A percentile compares a stretch with the other conserved stretches of the same genome.
These are phyloP conservation scores for Pampusana beccarii DNA, from an alignment of 2,113 vertebrate species.

Conservation along the genomic window DNA sequence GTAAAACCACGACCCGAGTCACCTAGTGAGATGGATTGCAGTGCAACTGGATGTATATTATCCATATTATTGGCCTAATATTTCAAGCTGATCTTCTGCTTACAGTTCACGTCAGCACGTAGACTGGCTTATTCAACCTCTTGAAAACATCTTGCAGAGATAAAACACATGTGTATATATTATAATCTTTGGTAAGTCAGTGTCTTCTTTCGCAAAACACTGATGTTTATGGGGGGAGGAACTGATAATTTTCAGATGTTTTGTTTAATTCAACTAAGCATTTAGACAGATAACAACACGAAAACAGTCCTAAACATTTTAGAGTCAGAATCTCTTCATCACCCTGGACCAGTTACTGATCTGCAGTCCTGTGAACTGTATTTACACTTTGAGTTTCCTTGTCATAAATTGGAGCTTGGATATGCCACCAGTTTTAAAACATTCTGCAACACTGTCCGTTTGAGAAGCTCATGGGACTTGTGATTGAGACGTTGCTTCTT, in stretches of 20 bases:
- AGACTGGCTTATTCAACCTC: constrained; percentile 70
- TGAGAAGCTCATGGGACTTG: not conserved
- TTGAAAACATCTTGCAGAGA: constrained; percentile 75
- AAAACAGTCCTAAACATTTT: constrained; percentile 32
- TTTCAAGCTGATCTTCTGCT: constrained; percentile 75
- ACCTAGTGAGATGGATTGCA: constrained; percentile 66
- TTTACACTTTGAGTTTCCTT: not conserved
- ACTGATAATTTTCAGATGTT: constrained; percentile 71
- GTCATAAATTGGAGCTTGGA: not conserved
- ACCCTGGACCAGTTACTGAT: not conserved
- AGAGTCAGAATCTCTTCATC: constrained; percentile 43
- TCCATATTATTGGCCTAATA: constrained; percentile 75
- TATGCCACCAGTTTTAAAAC: not conserved
- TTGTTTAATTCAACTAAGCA: constrained; percentile 61
- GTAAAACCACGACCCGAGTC: constrained; percentile 28
- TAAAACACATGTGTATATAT: constrained; percentile 71
- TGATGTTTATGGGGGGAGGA: not conserved
- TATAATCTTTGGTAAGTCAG: constrained; percentile 65
- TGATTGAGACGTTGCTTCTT: not conserved
- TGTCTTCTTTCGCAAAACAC: constrained; percentile 49
- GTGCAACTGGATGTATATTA: constrained; percentile 74
- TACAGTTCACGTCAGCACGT: constrained; percentile 74
- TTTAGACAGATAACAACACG: constrained; percentile 53
- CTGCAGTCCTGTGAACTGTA: not conserved
- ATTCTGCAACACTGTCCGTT: not conserved